Evolutionary conservation across 2,113 vertebrate species (phyloP).

Genomic region (Copsychus sechellarum): DNA sequence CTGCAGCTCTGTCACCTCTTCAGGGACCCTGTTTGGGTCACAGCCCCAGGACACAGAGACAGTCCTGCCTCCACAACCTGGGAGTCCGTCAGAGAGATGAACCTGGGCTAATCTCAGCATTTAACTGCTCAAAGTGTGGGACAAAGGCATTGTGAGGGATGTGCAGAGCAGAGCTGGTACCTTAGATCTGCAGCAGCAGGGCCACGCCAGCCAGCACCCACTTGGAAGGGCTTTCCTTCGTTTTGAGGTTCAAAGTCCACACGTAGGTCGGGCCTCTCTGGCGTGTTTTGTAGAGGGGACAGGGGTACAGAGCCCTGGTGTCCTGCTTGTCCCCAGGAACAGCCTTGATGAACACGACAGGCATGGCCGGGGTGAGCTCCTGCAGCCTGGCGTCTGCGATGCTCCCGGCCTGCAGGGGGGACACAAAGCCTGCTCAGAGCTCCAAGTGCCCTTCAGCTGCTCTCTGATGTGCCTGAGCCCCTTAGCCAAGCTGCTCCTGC

Average conservation of each 20-base stretch:
- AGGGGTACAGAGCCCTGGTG: constrained; percentile 77
- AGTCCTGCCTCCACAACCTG: background rate
- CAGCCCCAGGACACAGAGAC: too few relatives aligned
- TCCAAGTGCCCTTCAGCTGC: background rate
- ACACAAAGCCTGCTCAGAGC: background rate
- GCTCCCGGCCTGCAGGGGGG: constrained; percentile 76
- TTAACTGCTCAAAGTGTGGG: background rate
- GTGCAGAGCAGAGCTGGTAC: background rate
- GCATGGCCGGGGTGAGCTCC: constrained; percentile 88
- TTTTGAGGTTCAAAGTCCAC: constrained; percentile 95
- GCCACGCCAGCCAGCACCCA: constrained; percentile 94
- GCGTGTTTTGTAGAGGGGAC: constrained; percentile 90
- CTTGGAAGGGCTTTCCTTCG: constrained; percentile 87
- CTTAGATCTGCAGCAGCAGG: constrained; percentile 85
- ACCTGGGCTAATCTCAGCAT: background rate
- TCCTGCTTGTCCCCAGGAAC: constrained; percentile 87
- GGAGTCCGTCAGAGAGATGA: background rate
- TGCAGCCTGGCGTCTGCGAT: constrained; percentile 86
- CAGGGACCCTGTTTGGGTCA: background rate
- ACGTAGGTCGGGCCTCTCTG: constrained; percentile 90
- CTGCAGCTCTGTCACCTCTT: background rate
- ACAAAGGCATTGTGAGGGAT: background rate
- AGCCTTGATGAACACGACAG: constrained; percentile 89
- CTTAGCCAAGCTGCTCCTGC: too few relatives aligned
- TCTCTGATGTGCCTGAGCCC: fast-evolving